phyloP scores from a whole-genome alignment of 2,113 vertebrate species.

The Brachypteracias leptosomus region DNA sequence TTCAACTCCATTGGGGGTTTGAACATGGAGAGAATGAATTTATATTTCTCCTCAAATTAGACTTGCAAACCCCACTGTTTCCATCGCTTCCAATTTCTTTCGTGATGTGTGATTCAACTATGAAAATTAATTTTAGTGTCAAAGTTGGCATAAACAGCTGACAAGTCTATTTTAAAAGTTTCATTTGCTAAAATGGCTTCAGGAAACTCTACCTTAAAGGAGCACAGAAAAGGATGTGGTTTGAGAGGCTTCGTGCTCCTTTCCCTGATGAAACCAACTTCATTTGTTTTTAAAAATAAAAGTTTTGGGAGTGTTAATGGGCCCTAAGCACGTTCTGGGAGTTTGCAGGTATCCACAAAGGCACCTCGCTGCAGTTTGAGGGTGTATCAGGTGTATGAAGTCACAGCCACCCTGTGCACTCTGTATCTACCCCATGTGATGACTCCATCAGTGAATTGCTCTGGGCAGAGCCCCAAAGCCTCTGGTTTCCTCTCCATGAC shows the following conservation, averaged over 20 bases:
- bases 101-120: not conserved
- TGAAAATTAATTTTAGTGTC: not conserved
- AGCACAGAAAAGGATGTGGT: not conserved
- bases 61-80: not conserved
- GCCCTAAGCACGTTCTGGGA: not conserved
- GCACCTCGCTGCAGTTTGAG: not conserved
- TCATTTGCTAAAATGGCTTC: not conserved
- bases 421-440: not conserved
- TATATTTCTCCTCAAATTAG: not conserved
- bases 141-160: not conserved
- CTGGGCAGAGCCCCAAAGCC: not conserved
- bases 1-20: not conserved
- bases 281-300: not conserved
- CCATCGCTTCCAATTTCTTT: not conserved
- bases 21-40: not conserved
- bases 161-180: not conserved
- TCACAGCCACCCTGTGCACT: not conserved
- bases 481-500: not conserved
- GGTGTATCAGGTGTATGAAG: not conserved
- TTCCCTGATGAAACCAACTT: not conserved
- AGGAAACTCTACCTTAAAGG: not conserved
- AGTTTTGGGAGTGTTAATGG: not conserved
- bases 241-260: not conserved
- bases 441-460: not conserved
- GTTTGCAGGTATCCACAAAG: not conserved